Base-by-base conservation (phyloP, 2,113 vertebrate genomes). In the Odontesthes bonariensis region DNA sequence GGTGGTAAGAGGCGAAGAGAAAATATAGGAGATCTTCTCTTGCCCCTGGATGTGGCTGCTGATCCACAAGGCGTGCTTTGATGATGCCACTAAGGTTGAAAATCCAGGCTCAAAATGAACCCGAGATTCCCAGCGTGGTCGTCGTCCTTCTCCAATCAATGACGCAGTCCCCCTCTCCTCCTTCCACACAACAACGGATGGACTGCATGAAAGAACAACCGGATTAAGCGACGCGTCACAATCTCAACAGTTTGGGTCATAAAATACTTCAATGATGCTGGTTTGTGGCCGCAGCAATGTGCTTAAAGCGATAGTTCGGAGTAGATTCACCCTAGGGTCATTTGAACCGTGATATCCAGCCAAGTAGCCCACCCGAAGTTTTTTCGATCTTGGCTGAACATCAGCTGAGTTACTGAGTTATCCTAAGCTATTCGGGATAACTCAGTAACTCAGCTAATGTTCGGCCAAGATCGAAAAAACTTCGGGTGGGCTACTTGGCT, bases 171-270 rank as follows among this genome's bases (percentile, higher is more conserved):
- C 54, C 77, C 54, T 84, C 85, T 78, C 69, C 86, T 87, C 31
- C 79, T 89, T 87, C 85, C 92, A 91, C 92, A 90, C 87, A 86
- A 85, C 75, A 87, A 90, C 54, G 40, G 87, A 86, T 85, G 73
- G 69, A 83, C 92, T 91, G 86, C 33, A 40, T 38, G 0, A 23
- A 12, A 22, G 20, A 65, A 75, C 23, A 13, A 60, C 60, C 20
- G 0, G 42, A 23, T 40, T 7, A 40, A 22, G 13, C 3, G 12
- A 38, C 7, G 35, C 35, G 10, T 38, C 35, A 38, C 35, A 38
- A 10, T 10, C 5, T 1, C 1, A 38, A 10, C 5, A 53, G n/a
- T 23, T 12, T 23, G 3, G 8, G 23, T 5, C 27, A 31, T 13
- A 55, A 23, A 4, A 16, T 3, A 56, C 33, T 27, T 38, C 35